These are phyloP conservation scores for Carduelis carduelis DNA, from an alignment of 2,797 vertebrate genomes.

Conservation along the genomic window DNA sequence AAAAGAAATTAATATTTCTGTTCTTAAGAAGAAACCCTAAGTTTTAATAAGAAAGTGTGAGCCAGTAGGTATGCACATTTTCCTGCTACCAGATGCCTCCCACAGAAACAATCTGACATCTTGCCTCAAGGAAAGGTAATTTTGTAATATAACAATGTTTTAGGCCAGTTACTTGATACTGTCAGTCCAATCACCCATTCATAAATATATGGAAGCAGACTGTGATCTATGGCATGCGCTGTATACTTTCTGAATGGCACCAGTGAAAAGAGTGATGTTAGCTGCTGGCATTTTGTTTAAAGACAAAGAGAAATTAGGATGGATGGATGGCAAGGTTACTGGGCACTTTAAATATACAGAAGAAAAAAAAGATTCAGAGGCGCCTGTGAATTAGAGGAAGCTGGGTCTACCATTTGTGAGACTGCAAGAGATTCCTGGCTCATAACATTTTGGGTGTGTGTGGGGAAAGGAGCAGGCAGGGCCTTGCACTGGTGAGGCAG, in stretches of 20 bases:
- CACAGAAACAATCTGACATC: neutral
- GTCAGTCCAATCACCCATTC: neutral
- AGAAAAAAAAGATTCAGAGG: neutral
- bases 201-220: neutral
- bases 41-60: neutral
- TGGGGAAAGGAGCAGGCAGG: fast-evolving
- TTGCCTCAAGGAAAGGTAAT: neutral
- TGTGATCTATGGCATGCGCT: neutral
- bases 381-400: neutral
- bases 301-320: neutral
- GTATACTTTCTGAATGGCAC: neutral
- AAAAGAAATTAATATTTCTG: neutral
- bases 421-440: neutral
- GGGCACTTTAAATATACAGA: fast-evolving
- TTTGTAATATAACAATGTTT: neutral
- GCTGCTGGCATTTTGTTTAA: neutral
- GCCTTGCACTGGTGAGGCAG: neutral
- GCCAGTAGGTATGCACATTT: neutral
- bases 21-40: neutral
- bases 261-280: neutral
- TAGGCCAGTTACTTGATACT: neutral
- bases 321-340: neutral
- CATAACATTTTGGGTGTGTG: fast-evolving
- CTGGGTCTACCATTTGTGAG: neutral
- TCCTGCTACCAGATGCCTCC: neutral